Evolutionary conservation across 2,797 vertebrate species (phyloP).

Genomic region (Hirundo rustica): DNA sequence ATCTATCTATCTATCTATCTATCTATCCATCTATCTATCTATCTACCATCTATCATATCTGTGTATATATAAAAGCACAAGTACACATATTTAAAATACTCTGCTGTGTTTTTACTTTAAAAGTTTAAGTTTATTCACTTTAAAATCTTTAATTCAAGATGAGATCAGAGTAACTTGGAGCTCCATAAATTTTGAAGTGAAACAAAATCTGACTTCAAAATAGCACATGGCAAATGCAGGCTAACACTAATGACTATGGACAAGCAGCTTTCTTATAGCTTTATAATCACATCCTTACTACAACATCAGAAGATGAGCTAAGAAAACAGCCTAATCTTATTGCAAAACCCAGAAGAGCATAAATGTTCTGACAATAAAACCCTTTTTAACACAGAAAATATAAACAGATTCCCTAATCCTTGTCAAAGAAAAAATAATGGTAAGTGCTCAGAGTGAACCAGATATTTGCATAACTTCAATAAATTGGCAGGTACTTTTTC

Average conservation of each 20-base stretch:
- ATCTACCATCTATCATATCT: too few relatives aligned
- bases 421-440: background rate
- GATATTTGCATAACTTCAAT: background rate
- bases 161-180: background rate
- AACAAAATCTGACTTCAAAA: constrained; percentile 3
- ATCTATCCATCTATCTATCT: too few relatives aligned
- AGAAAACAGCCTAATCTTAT: background rate
- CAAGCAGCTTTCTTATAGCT: background rate
- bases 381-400: background rate
- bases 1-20: too few relatives aligned
- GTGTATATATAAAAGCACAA: background rate
- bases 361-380: background rate
- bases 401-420: background rate
- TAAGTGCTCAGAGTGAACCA: background rate
- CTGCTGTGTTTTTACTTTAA: background rate
- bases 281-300: background rate
- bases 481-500: background rate
- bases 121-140: background rate
- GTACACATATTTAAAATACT: background rate
- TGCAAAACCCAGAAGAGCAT: background rate
- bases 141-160: background rate
- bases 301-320: background rate
- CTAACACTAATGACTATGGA: background rate
- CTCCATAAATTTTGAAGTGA: background rate
- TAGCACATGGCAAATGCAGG: background rate